Evolutionary conservation across 1,140 invertebrate genomes (phyloP).

Genomic region (Mercenaria mercenaria): DNA sequence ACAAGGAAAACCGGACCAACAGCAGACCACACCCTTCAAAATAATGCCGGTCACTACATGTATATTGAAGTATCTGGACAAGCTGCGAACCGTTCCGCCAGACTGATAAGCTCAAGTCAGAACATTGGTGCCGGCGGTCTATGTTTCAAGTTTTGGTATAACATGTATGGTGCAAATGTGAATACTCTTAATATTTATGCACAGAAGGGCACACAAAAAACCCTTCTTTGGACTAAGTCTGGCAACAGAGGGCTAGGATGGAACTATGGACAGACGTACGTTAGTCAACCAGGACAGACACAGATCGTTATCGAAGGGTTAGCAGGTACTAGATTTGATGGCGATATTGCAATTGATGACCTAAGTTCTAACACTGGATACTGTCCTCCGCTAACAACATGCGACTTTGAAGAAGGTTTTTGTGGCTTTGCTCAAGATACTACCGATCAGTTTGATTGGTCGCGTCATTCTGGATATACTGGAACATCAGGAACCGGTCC

Average conservation of each 20-base stretch:
- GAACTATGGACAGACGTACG: conserved; percentile 77
- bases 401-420: conserved; percentile 74
- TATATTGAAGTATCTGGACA: conserved; percentile 77
- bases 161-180: conserved; percentile 89
- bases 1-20: conserved; percentile 79
- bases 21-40: conserved; percentile 81
- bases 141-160: conserved; percentile 90
- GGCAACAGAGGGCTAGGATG: conserved; percentile 80
- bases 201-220: conserved; percentile 59
- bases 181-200: conserved; percentile 79
- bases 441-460: conserved; percentile 80
- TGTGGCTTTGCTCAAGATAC: conserved; percentile 77
- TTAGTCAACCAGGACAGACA: conserved; percentile 60
- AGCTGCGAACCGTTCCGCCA: conserved; percentile 89
- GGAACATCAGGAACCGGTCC: conserved; percentile 76
- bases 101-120: conserved; percentile 88
- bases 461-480: conserved; percentile 68
- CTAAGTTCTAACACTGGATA: conserved; percentile 72
- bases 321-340: conserved; percentile 75
- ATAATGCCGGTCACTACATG: conserved; percentile 76
- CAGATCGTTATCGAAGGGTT: conserved; percentile 80
- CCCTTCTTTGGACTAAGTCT: conserved; percentile 77
- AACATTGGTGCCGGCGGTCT: conserved; percentile 69
- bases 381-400: conserved; percentile 63
- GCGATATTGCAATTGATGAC: conserved; percentile 85